Evolutionary conservation across 2,888 invertebrate species (phyloP).

Genomic region (Pseudoips prasinana): DNA sequence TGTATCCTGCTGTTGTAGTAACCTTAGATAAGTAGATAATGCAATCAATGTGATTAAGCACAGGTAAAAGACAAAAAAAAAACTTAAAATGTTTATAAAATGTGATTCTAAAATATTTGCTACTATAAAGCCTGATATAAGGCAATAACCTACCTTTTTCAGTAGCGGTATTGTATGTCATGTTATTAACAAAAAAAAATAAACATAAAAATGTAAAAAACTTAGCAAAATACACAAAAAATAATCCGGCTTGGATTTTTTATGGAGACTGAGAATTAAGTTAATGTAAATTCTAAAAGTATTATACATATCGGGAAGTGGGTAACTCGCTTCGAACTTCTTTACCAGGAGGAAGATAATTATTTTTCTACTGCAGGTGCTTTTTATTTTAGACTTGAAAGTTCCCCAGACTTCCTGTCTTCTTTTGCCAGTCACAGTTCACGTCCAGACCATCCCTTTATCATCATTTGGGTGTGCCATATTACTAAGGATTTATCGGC

Average conservation of each 20-base stretch:
- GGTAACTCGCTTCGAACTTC: no score
- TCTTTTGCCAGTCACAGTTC: no score
- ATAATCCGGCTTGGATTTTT: conserved; percentile 41
- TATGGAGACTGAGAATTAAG: conserved; percentile 36
- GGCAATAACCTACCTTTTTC: conserved; percentile 39
- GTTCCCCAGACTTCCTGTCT: no score
- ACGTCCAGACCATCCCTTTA: no score
- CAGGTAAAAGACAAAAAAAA: conserved; percentile 65
- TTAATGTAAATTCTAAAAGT: conserved; percentile 22
- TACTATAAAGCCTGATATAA: conserved; percentile 36
- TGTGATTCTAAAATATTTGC: conserved; percentile 40
- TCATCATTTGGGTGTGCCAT: no score
- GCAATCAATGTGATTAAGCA: conserved; percentile 56
- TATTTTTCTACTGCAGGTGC: no score
- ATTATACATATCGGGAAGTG: no score
- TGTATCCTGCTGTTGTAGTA: conserved; percentile 57
- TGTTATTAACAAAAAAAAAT: conserved; percentile 45
- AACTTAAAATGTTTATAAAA: conserved; percentile 37
- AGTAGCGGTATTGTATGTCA: conserved; percentile 51
- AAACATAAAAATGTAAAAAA: conserved; percentile 66
- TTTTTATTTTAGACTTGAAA: no score
- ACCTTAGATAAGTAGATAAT: conserved; percentile 52
- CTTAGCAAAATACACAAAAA: conserved; percentile 65
- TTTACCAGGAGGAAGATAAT: no score
- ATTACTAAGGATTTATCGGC: no score